Base-by-base conservation (phyloP, 2,888 invertebrate genomes). In the Allygus modestus region DNA sequence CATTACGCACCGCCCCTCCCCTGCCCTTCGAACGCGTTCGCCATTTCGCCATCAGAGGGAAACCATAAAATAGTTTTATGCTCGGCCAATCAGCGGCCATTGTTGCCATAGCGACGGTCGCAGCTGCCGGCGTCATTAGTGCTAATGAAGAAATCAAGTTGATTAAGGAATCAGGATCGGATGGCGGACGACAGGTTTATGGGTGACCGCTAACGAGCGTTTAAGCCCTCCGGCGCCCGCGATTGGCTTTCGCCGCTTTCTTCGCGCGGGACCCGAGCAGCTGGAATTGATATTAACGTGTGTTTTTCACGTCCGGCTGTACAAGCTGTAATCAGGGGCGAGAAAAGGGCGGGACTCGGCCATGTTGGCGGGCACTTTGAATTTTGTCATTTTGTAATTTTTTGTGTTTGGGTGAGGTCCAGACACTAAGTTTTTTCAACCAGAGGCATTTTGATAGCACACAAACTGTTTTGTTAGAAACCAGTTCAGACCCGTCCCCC, bases 81-180 rank as follows among this genome's bases (percentile, higher is more conserved):
- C 11, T n/a, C 4, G 17, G 0, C 54, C 79, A 79, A 79, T 79
- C 79, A 79, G 79, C 79, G 26, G 75, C 75, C 75, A 77, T 77
- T 77, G 41, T 77, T 77, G 46, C 15, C 9, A 71, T 71, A 12
- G 26, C 71, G 33, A 17, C 46, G 75, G 43, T 17, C 33, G 15
- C 58, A 58, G 58, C 77, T 77, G 77, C n/a, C n/a, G n/a, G n/a
- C 54, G 54, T 58, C 79, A 79, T 79, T 79, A 79, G 58, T 5
- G 12, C 46, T 79, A 79, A 79, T 79, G 79, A 79, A 79, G 79
- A 79, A 79, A 79, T 79, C 79, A 79, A 79, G 54, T 58, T 79
- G 79, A 79, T 79, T 79, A 79, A 79, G 79, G 79, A 79, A 79
- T 79, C 79, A 79, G 79, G 54, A 79, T 51, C 75, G 75, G 75